phyloP scores from a whole-genome alignment of 2,113 vertebrate species.

The Tor tambroides region DNA sequence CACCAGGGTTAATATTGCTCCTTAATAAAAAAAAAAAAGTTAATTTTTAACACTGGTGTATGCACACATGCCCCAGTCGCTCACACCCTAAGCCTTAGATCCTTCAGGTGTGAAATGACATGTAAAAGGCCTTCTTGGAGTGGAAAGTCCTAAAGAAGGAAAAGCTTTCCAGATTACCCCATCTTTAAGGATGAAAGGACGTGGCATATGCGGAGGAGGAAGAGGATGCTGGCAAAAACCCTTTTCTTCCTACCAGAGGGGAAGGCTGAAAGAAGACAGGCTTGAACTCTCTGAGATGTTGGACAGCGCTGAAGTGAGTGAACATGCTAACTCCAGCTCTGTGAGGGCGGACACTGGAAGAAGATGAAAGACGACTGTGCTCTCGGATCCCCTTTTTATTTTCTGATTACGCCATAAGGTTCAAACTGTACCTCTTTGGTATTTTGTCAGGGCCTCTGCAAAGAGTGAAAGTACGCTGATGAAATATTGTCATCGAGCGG shows the following conservation, averaged over 20 bases:
- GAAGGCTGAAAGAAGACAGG: neutral
- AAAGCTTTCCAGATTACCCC: slow-evolving; percentile 39
- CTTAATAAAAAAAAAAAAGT: neutral
- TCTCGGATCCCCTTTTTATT: slow-evolving; percentile 54
- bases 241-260: slow-evolving; percentile 54
- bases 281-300: slow-evolving; percentile 43
- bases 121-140: slow-evolving; percentile 43
- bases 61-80: neutral
- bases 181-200: slow-evolving; percentile 57
- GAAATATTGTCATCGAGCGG: no score
- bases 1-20: neutral
- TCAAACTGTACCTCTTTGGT: slow-evolving; percentile 54
- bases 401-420: slow-evolving; percentile 60
- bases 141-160: slow-evolving; percentile 43
- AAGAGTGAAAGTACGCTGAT: slow-evolving; percentile 3
- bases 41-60: neutral
- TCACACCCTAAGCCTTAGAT: slow-evolving; percentile 15
- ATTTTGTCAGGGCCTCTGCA: slow-evolving; percentile 55
- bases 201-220: slow-evolving; percentile 42
- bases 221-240: slow-evolving; percentile 57
- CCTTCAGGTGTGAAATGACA: slow-evolving; percentile 44
- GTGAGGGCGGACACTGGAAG: slow-evolving; percentile 45
- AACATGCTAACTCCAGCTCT: slow-evolving; percentile 36
- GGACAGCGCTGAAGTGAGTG: slow-evolving; percentile 1
- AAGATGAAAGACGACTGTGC: slow-evolving; percentile 60